Evolutionary conservation across 1,140 invertebrate species (phyloP).

Genomic region (Heliconius hewitsoni): DNA sequence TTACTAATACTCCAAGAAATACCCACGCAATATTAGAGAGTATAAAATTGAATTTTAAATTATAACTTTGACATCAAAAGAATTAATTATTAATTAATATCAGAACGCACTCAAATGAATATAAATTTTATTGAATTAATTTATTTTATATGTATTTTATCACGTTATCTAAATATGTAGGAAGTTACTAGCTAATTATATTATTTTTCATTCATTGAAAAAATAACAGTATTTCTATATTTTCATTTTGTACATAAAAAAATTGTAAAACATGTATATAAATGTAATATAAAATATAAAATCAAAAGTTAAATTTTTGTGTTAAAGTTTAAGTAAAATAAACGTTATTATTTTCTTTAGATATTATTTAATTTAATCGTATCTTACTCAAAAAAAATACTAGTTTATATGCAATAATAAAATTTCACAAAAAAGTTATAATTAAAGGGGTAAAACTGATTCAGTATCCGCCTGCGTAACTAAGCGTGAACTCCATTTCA

Average conservation of each 20-base stretch:
- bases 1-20: neutral
- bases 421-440: neutral
- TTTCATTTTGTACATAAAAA: too few species aligned
- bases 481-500: constrained; percentile 3
- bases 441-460: constrained; percentile 5
- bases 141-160: neutral
- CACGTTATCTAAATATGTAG: too few species aligned
- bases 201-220: neutral
- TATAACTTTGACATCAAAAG: neutral
- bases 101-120: neutral
- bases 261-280: too few species aligned
- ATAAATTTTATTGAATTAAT: neutral
- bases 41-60: neutral
- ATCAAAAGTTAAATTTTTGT: too few species aligned
- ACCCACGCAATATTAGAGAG: neutral
- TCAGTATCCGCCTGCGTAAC: neutral
- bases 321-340: too few species aligned
- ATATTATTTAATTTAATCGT: too few species aligned
- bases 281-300: too few species aligned
- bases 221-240: too few species aligned
- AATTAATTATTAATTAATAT: neutral
- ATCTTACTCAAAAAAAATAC: neutral
- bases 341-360: too few species aligned
- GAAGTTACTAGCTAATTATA: too few species aligned
- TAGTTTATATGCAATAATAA: neutral